A percentile compares a stretch with the other conserved stretches of the same genome.
Conservation (phyloP, 2,797 vertebrate species). For the Platalea minor region DNA sequence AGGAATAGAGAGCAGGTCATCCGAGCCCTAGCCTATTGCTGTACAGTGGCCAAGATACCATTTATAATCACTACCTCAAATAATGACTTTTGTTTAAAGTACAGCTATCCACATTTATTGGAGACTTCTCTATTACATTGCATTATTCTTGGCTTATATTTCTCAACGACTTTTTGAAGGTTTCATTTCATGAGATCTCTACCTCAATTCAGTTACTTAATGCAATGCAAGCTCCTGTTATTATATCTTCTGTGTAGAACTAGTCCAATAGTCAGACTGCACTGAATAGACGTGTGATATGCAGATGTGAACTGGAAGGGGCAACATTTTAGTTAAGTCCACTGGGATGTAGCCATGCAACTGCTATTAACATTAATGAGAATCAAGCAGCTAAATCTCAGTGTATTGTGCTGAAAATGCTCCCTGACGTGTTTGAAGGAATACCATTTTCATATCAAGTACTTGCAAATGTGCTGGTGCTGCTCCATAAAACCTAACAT, state of each 20-base stretch:
- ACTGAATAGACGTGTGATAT: not conserved
- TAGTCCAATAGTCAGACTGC: not conserved
- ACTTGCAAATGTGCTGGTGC: constrained; percentile 10
- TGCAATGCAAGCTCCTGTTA: not conserved
- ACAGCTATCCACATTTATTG: not conserved
- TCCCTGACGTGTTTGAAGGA: not conserved
- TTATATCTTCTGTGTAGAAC: not conserved
- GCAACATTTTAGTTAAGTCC: not conserved
- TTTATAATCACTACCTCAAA: not conserved
- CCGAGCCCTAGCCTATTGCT: not conserved
- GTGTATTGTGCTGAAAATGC: not conserved
- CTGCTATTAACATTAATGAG: constrained; percentile 15
- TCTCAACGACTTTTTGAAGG: not conserved
- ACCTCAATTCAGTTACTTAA: not conserved
- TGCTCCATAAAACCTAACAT: constrained; percentile 45
- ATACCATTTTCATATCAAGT: constrained; percentile 50
- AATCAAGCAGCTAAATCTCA: constrained; percentile 20
- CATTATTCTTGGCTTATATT: not conserved
- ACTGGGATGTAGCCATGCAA: not conserved
- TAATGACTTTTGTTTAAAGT: not conserved
- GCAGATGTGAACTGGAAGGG: not conserved
- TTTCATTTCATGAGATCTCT: not conserved
- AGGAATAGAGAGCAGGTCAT: not conserved
- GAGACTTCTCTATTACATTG: not conserved
- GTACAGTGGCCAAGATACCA: not conserved